A percentile compares a stretch with the other conserved stretches of the same genome.
Evolutionary conservation across 2,797 vertebrate species (phyloP).

Genomic region (Amazona finschi): DNA sequence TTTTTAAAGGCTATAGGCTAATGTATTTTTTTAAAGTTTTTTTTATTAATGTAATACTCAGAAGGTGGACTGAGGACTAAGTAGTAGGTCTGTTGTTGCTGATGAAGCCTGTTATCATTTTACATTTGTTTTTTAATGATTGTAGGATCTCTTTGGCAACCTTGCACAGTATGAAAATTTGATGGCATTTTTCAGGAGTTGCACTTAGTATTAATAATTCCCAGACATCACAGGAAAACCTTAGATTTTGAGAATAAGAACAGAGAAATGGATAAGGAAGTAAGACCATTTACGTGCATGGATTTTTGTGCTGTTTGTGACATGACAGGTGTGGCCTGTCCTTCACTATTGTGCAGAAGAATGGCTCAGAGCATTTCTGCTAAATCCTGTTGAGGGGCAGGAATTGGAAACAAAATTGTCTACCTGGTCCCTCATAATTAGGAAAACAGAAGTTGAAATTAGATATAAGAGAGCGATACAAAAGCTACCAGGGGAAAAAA

Average conservation of each 20-base stretch:
- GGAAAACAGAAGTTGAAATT: neutral
- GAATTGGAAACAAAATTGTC: neutral
- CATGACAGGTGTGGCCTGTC: neutral
- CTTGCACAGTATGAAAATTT: neutral
- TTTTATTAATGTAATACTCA: neutral
- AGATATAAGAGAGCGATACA: neutral
- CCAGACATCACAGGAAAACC: neutral
- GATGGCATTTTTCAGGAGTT: neutral
- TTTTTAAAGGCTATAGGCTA: neutral
- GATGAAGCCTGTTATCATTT: neutral
- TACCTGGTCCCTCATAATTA: neutral
- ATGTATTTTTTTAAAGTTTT: neutral
- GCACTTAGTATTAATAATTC: neutral
- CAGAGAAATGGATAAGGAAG: neutral
- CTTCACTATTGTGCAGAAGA: neutral
- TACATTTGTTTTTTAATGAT: neutral
- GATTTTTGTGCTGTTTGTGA: neutral
- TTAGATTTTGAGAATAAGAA: neutral
- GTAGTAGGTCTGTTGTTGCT: neutral
- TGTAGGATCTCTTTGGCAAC: neutral
- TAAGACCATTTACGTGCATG: neutral
- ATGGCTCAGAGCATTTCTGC: neutral
- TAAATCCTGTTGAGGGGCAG: neutral
- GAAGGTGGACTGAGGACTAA: rapidly evolving
- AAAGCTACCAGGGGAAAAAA: neutral